phyloP scores from a whole-genome alignment of 2,113 vertebrate genomes.

The Falco punctatus region DNA sequence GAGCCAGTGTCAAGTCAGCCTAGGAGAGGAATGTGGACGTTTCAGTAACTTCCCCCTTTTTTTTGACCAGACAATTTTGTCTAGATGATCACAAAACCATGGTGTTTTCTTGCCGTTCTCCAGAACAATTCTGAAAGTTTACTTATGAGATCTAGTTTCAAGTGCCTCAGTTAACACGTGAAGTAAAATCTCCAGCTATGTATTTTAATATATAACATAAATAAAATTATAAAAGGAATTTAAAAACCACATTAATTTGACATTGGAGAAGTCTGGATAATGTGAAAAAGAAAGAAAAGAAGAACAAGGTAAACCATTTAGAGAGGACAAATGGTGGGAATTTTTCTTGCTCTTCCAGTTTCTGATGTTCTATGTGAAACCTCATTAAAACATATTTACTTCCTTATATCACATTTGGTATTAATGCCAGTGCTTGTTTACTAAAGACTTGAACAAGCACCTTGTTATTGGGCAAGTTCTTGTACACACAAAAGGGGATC shows the following conservation, averaged over 20 bases:
- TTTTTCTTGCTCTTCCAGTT: not conserved
- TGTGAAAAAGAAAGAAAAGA: not conserved
- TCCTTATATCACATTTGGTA: not conserved
- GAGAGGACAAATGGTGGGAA: not conserved
- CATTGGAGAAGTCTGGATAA: not conserved
- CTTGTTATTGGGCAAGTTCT: not conserved
- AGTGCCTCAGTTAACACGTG: not conserved
- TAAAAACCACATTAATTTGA: not conserved
- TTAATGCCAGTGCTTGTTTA: not conserved
- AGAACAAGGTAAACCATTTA: not conserved
- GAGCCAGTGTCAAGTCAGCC: not conserved
- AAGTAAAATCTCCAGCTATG: not conserved
- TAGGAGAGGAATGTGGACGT: not conserved
- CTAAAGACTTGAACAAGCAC: not conserved
- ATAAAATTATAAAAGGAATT: not conserved
- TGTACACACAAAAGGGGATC: not conserved
- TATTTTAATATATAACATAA: not conserved
- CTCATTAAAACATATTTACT: not conserved
- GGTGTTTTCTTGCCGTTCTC: accelerated
- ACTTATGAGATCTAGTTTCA: not conserved
- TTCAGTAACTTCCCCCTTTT: not conserved
- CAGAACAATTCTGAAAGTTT: not conserved
- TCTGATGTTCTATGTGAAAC: not conserved
- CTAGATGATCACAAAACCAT: not conserved
- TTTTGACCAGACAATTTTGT: not conserved